Evolutionary conservation across 2,888 invertebrate genomes (phyloP), one percentile per base, ranked within the genome.

Genomic region (Cantharis lateralis): DNA sequence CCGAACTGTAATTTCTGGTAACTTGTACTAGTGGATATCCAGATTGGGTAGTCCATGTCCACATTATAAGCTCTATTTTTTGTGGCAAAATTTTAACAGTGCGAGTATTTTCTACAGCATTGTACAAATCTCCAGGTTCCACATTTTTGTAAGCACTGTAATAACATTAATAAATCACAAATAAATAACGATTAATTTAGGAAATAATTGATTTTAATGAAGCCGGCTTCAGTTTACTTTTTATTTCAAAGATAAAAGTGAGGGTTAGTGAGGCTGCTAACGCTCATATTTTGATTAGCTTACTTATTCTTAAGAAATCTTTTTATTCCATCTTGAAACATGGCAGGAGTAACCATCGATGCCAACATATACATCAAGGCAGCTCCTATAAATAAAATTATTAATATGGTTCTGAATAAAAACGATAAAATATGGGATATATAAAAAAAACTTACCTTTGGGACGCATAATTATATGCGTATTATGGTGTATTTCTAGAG

Each of bases 41-140:
- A 76, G 84, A 85, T 80, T 89, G 88, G 32, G 87, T 82, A 0
- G 88, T 89, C 89, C 89, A 48, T n/a, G n/a, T n/a, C 13, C 4
- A 1, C n/a, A 48, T 48, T n/a, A 48, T 9, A 24, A 24, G 1
- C 2, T n/a, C 7, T 5, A 48, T 0, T 7, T n/a, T 9, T 0
- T 7, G 1, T n/a, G 48, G 48, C 5, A 48, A n/a, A 1, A 7
- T n/a, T 2, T 5, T 48, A 0, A 4, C 13, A 32, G 1, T 11
- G 5, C 5, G 7, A n/a, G n/a, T 2, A n/a, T 7, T 63, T 69
- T 74, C 71, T 11, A 77, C 13, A 10, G 13, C 70, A 11, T 20
- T 2, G 48, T 74, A 77, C 1, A 77, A 63, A 18, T 77, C 69
- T 68, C 18, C 9, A 13, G 77, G 71, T 32, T 32, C n/a, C 4